Percentiles rank a stretch among this genome's conserved stretches.
phyloP scores from a whole-genome alignment of 1,140 invertebrate genomes.

The Fopius arisanus region DNA sequence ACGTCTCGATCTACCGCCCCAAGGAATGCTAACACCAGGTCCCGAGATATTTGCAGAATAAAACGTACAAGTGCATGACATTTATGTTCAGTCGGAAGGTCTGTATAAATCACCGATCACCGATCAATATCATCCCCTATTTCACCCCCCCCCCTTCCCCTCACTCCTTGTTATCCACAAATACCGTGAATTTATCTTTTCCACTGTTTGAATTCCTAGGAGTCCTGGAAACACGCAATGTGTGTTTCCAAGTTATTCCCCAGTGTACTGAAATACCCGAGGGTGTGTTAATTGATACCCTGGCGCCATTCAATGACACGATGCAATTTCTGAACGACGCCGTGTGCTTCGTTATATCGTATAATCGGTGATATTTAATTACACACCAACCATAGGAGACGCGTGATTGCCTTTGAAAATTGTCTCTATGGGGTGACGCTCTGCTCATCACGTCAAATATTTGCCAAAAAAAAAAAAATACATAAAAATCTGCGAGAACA shows the following conservation, averaged over 20 bases:
- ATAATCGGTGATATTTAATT: constrained; percentile 19
- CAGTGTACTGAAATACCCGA: background rate
- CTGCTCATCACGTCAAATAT: background rate
- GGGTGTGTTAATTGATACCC: constrained; percentile 22
- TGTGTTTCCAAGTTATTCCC: constrained; percentile 4
- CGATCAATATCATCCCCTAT: background rate
- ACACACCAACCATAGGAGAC: background rate
- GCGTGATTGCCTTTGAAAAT: constrained; percentile 17
- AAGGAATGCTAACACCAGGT: background rate
- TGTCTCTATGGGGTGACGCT: background rate
- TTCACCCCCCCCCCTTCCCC: background rate
- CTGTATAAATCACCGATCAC: background rate
- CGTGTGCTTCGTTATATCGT: background rate
- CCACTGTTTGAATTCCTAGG: background rate
- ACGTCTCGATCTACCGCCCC: constrained; percentile 7
- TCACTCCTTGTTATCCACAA: background rate
- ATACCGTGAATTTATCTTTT: background rate
- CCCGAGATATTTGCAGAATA: background rate
- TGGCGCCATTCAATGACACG: constrained; percentile 22
- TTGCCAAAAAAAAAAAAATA: no score
- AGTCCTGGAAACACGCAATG: constrained; percentile 5
- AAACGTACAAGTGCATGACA: constrained; percentile 13
- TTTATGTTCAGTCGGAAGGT: constrained; percentile 11
- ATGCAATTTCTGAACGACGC: constrained; percentile 24
- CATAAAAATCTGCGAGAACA: no score